Conservation (phyloP, 2,888 invertebrate species). For the Phrixothrix hirtus region DNA sequence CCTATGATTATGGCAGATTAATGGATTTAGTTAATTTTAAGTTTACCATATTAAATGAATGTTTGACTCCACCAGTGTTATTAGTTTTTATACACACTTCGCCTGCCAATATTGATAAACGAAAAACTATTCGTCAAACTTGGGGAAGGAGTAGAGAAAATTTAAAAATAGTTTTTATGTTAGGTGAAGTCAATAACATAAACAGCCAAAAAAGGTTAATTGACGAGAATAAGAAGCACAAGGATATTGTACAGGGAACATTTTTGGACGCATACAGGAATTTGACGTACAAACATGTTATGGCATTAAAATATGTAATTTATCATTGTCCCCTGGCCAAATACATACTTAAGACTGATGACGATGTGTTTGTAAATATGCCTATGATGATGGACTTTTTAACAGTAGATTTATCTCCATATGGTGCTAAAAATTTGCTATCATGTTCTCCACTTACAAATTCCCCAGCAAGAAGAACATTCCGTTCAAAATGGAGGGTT, state of each 20-base stretch:
- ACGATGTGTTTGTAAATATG: conserved; percentile 76
- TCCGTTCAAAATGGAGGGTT: conserved; percentile 78
- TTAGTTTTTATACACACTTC: conserved; percentile 72
- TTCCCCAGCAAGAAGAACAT: conserved; percentile 63
- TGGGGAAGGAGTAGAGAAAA: conserved; percentile 67
- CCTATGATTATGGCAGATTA: conserved; percentile 53
- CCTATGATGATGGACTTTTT: conserved; percentile 64
- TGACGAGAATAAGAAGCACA: conserved; percentile 61
- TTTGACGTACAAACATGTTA: conserved; percentile 83
- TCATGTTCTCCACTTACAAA: conserved; percentile 61
- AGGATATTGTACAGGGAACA: conserved; percentile 76
- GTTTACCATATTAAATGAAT: conserved; percentile 61
- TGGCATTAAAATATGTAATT: conserved; percentile 77
- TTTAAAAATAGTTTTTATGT: conserved; percentile 67
- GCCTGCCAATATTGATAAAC: conserved; percentile 65
- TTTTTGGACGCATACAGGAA: conserved; percentile 79
- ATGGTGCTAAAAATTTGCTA: conserved; percentile 65
- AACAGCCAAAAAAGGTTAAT: conserved; percentile 50
- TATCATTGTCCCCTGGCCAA: conserved; percentile 71
- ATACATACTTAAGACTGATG: conserved; percentile 72
- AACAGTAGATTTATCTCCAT: conserved; percentile 61
- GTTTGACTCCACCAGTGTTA: conserved; percentile 51
- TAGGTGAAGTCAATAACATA: conserved; percentile 61
- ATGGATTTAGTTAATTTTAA: conserved; percentile 66
- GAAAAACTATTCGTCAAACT: conserved; percentile 71